Evolutionary conservation across 2,888 invertebrate genomes (phyloP), one percentile per base, ranked within the genome.

Genomic region (Helicoverpa assulta): DNA sequence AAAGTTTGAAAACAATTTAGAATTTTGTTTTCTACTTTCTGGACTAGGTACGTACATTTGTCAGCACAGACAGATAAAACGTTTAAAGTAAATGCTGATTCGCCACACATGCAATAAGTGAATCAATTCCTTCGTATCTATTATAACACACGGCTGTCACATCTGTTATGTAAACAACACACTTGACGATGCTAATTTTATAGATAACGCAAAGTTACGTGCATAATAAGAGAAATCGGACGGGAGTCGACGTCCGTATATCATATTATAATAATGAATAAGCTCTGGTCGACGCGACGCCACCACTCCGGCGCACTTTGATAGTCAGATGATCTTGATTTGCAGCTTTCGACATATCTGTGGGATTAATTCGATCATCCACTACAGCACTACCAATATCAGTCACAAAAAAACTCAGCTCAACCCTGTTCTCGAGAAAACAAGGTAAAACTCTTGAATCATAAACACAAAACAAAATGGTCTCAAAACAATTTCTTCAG

Each of bases 171-270:
- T 83, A 84, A 84, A 83, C 84, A 80, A 80, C 76, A 84, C 84
- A 87, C 88, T 89, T 88, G 86, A 89, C 33, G 60, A 84, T 91
- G 90, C 51, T 87, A 91, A 92, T 91, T 88, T 91, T 89, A 90
- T 88, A 90, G 89, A 92, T 89, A 91, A 91, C 88, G 88, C 90
- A 90, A 92, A 92, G 88, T 89, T 91, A 92, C 91, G 91, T 92
- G 87, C 91, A 92, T 92, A 89, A 75, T 88, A 88, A 90, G 78
- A 72, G 80, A 83, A 81, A 71, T 73, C 76, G 81, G 69, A 74
- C 80, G 67, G 73, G 78, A 81, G 67, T 84, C 84, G 86, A 85
- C 85, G 85, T 89, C 84, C 86, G 87, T 89, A 85, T 86, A 85
- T 86, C 81, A 85, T 73, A 80, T 74, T 84, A 88, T 84, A 88